These are phyloP conservation scores for Blastomussa wellsi DNA, from an alignment of 92 coral and sea anemone species.

Conservation along the genomic window DNA sequence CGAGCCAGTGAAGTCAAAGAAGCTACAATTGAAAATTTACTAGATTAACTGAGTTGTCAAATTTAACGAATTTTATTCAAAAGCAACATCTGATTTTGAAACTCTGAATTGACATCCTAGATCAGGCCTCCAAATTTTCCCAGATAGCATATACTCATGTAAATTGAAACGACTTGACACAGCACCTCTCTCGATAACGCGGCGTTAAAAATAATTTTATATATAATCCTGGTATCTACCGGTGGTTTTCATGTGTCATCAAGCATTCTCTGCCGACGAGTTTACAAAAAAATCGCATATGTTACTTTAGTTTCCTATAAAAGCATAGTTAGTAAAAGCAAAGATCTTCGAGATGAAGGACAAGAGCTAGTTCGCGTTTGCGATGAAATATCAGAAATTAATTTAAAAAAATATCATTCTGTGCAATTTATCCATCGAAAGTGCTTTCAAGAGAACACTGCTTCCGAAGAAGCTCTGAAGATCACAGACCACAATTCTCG, in stretches of 20 bases:
- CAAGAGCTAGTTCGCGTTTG: background rate
- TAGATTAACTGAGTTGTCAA: background rate
- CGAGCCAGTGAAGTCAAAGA: no score
- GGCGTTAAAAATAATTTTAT: no score
- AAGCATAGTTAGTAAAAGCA: background rate
- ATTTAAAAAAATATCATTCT: background rate
- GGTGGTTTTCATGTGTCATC: background rate
- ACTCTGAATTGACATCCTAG: background rate
- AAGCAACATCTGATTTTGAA: background rate
- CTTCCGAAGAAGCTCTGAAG: background rate
- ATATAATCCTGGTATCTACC: no score
- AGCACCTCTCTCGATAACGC: no score
- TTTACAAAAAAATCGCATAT: background rate
- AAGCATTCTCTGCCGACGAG: background rate
- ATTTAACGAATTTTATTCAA: background rate
- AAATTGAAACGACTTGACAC: no score
- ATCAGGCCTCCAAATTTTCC: background rate
- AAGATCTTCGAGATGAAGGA: background rate
- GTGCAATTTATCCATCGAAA: background rate
- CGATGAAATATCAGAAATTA: background rate
- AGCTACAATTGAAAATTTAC: background rate
- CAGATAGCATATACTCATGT: background rate
- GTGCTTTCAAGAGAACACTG: background rate
- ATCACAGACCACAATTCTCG: background rate
- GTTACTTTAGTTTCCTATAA: background rate